Evolutionary conservation across 2,888 invertebrate species (phyloP), one percentile per base, ranked within the genome.

Genomic region (Hanleya hanleyi): DNA sequence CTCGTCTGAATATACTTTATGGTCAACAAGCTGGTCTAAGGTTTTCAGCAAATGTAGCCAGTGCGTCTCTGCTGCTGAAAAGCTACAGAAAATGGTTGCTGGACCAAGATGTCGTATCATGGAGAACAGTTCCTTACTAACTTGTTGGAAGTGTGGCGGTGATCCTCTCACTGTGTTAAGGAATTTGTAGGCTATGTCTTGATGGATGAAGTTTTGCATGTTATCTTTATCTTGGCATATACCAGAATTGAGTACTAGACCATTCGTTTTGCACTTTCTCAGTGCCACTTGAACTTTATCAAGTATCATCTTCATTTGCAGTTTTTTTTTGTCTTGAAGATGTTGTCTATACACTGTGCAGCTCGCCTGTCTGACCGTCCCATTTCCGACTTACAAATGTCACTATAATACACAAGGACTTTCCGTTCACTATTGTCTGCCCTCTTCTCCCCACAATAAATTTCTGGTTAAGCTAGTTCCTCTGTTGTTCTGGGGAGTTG

Each of bases 271-370:
- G 7, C 65, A 61, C 22, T 57, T 57, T 57, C 57, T 57, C 15
- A 57, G 29, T 15, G 22, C n/a, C 26, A 57, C 22, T 26, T 29
- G n/a, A 7, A 29, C 57, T 57, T 57, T 57, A 22, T 57, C 57
- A 12, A 57, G 29, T 12, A 57, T 57, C n/a, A 15, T 9, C 29
- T 77, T 79, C 70, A 74, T 74, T 67, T 79, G 77, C 3, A 76
- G 57, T 41, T 74, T 79, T 69, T 76, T 79, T 12, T 67, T 69
- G 76, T 76, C 26, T 76, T 77, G 66, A 79, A 79, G 5, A 79
- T 18, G 50, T 77, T 79, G 72, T 70, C 70, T 32, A 77, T 57
- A n/a, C 3, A 50, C 1, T 12, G 15, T 67, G 77, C 75, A 41
- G 66, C 68, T 57, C 74, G 32, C 57, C 76, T 66, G 41, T 77